A percentile compares a stretch with the other conserved stretches of the same genome.
These are phyloP conservation scores for Microplitis demolitor DNA, from an alignment of 1,140 invertebrate species.

Conservation along the genomic window DNA sequence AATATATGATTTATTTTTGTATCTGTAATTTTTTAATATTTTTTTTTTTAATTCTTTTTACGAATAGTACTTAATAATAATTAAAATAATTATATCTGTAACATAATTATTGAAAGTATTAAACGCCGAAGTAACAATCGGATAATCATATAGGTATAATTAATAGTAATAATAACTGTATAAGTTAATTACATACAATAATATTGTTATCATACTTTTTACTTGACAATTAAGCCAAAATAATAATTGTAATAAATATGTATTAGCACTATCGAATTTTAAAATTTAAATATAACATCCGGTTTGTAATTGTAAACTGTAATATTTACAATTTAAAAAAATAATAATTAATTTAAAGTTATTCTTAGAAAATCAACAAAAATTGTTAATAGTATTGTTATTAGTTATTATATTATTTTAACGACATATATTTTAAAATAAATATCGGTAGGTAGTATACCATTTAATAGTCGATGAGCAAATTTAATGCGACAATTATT, in stretches of 20 bases:
- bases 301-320: no score
- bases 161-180: background rate
- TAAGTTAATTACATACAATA: background rate
- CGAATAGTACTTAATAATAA: background rate
- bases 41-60: background rate
- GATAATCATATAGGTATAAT: background rate
- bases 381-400: background rate
- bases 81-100: background rate
- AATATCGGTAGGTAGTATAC: background rate
- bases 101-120: background rate
- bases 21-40: background rate
- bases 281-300: no score
- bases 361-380: background rate
- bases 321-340: background rate
- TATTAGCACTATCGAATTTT: no score
- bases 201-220: background rate
- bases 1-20: slow-evolving; percentile 6
- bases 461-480: background rate
- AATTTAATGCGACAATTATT: background rate
- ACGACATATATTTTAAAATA: no score
- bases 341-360: background rate
- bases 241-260: no score
- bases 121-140: background rate
- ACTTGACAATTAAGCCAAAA: no score
- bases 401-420: background rate